Percentiles rank a stretch among this genome's conserved stretches.
These are phyloP conservation scores for Melanaphis sacchari DNA, from an alignment of 1,140 invertebrate genomes.

Conservation along the genomic window DNA sequence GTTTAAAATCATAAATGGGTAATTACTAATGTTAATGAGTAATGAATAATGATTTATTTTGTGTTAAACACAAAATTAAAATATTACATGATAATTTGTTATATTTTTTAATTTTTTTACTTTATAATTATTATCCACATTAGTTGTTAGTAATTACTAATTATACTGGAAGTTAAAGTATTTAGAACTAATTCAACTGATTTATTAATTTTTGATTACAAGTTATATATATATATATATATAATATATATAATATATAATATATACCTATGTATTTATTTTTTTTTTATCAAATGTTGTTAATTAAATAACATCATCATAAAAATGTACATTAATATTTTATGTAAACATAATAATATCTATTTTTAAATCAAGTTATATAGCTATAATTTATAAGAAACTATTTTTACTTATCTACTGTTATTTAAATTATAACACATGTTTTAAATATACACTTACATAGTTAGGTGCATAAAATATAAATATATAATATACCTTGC, in stretches of 20 bases:
- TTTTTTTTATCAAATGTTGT: too few species aligned
- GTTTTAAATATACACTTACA: neutral
- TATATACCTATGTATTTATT: too few species aligned
- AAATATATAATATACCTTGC: too few species aligned
- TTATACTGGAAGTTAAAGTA: neutral
- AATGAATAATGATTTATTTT: neutral
- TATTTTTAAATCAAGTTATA: neutral
- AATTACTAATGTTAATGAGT: neutral
- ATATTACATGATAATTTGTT: neutral
- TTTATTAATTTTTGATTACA: neutral
- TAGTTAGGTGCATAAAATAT: neutral
- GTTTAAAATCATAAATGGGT: neutral
- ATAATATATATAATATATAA: too few species aligned
- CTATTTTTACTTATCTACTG: neutral
- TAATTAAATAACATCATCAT: neutral
- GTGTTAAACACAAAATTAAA: too few species aligned
- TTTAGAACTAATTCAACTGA: neutral
- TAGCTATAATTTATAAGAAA: neutral
- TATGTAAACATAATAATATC: neutral
- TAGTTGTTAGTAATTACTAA: neutral
- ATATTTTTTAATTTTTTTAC: neutral
- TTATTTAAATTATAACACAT: neutral
- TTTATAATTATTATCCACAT: neutral
- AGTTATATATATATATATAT: too few species aligned
- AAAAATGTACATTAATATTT: neutral